Percentiles rank a stretch among this genome's conserved stretches.
Conservation (phyloP, 2,113 vertebrate genomes). For the Anarrhichthys ocellatus region DNA sequence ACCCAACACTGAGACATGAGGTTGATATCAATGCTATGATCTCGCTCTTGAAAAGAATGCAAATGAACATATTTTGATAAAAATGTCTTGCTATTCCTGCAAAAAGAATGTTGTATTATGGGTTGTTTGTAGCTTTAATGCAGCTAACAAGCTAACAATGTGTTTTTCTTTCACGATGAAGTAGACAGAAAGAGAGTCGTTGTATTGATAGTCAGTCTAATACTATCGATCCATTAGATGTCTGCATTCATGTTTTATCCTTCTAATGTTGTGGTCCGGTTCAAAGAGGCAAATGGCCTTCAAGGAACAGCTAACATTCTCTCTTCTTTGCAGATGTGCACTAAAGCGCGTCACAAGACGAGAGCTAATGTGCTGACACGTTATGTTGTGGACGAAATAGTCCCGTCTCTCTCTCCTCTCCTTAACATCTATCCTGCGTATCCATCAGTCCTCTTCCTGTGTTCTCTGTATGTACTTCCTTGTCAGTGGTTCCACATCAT, state of each 20-base stretch:
- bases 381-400: background rate
- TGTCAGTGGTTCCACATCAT: too few relatives aligned
- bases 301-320: constrained; percentile 17
- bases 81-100: background rate
- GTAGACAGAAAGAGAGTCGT: background rate
- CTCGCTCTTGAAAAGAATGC: background rate
- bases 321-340: background rate
- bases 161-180: background rate
- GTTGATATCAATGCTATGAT: background rate
- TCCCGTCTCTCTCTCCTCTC: too few relatives aligned
- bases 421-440: background rate
- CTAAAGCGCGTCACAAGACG: constrained; percentile 38
- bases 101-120: background rate
- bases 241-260: background rate
- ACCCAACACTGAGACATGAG: background rate
- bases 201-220: background rate
- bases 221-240: background rate
- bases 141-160: background rate
- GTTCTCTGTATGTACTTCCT: too few relatives aligned
- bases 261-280: background rate
- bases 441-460: background rate
- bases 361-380: background rate
- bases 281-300: background rate
- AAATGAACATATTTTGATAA: background rate
- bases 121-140: background rate